phyloP scores from a whole-genome alignment of 2,113 vertebrate species.

The Camarhynchus parvulus region DNA sequence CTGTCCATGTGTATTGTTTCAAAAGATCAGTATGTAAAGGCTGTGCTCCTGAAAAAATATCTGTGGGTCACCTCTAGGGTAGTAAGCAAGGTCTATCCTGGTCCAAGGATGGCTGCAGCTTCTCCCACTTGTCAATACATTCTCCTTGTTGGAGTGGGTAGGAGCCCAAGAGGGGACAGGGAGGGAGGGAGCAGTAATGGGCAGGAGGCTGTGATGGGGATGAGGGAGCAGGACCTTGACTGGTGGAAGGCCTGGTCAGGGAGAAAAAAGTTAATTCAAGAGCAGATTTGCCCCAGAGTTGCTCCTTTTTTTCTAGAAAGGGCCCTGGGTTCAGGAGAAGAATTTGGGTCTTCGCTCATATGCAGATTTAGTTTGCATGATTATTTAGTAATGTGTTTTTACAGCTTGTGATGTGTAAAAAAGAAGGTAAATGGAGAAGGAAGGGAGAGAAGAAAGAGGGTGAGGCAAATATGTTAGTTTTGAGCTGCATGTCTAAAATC shows the following conservation, averaged over 20 bases:
- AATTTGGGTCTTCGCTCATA: neutral
- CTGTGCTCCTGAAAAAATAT: neutral
- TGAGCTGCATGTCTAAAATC: conserved; percentile 33
- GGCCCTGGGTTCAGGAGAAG: neutral
- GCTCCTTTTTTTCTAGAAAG: neutral
- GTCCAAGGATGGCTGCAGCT: neutral
- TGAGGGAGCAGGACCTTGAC: neutral
- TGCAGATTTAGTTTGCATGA: neutral
- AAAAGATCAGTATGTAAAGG: neutral
- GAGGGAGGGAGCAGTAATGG: neutral
- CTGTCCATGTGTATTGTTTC: accelerated
- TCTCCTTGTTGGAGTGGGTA: neutral
- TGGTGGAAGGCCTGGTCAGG: neutral
- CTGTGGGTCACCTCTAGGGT: neutral
- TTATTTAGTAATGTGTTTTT: neutral
- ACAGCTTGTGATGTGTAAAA: neutral
- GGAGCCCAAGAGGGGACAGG: neutral
- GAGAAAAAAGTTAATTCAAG: neutral
- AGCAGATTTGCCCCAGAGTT: neutral
- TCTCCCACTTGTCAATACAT: neutral
- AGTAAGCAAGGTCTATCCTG: neutral
- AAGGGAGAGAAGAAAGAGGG: neutral
- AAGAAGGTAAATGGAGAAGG: neutral
- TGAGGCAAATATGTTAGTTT: neutral
- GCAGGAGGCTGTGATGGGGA: neutral